A percentile compares a stretch with the other conserved stretches of the same genome.
Evolutionary conservation across 2,888 invertebrate species (phyloP).

Genomic region (Lissocephala sabroskyi): DNA sequence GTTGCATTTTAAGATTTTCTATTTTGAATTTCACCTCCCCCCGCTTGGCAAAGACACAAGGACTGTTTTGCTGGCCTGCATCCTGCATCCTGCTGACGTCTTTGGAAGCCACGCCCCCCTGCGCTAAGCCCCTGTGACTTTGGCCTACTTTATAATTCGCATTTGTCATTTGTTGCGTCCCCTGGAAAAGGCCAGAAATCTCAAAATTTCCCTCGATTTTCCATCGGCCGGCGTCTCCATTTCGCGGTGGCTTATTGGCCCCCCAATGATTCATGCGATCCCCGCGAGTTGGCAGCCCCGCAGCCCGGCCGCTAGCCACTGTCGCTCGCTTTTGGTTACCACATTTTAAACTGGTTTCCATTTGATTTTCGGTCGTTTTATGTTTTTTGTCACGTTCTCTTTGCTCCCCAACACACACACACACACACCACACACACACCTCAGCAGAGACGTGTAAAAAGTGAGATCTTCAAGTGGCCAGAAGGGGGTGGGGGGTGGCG

Average conservation of each 20-base stretch:
- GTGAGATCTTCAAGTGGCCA: slow-evolving; percentile 43
- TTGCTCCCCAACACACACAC: slow-evolving; percentile 16
- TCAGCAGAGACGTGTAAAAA: slow-evolving; percentile 16
- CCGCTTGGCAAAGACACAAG: neutral
- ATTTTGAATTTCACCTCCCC: too few relatives aligned
- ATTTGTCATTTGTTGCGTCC: neutral
- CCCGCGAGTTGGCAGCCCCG: slow-evolving; percentile 4
- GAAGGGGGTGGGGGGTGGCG: too few relatives aligned
- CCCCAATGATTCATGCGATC: neutral
- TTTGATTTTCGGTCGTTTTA: slow-evolving; percentile 17
- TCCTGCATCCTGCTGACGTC: slow-evolving; percentile 8
- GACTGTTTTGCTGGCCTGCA: slow-evolving; percentile 5
- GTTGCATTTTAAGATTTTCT: slow-evolving; percentile 27
- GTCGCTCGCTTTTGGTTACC: too few relatives aligned
- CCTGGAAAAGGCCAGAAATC: too few relatives aligned
- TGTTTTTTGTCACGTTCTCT: slow-evolving; percentile 54
- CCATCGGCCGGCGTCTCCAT: too few relatives aligned
- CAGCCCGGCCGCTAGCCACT: slow-evolving; percentile 17
- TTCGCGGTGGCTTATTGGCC: too few relatives aligned
- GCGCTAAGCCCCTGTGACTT: slow-evolving; percentile 33
- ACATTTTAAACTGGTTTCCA: slow-evolving; percentile 40
- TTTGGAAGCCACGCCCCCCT: neutral
- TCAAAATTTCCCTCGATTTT: too few relatives aligned
- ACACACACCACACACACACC: neutral
- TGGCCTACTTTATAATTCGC: slow-evolving; percentile 45